Evolutionary conservation across 2,113 vertebrate species (phyloP), one percentile per base, ranked within the genome.

Genomic region (Malaclemys terrapin): DNA sequence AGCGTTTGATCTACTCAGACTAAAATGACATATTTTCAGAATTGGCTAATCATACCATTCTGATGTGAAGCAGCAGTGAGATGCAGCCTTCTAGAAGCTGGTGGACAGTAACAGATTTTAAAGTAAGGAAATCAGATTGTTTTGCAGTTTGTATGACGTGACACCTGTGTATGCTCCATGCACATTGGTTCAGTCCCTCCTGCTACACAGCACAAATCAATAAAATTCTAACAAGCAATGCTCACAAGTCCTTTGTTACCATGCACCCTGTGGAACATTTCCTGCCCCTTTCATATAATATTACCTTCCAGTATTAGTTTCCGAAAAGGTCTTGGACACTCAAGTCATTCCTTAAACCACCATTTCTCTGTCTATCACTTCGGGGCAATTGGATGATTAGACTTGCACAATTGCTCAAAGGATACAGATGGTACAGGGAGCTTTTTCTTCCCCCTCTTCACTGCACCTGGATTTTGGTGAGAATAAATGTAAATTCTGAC

Each of bases 51-150:
- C 94, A 86, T 6, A 62, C 93, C 72, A 69, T 87, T 94, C 84
- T 4, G 31, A 27, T 65, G 31, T 94, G 59, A 93, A 87, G 57
- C 88, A 90, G 93, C 91, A 95, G 92, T 89, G 92, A 85, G 87
- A 97, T 94, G 49, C 87, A 97, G 89, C 86, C 65, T 88, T 96
- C 93, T 91, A 87, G 87, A 96, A 91, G 80, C 88, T 92, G 87
- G 45, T 94, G 93, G 95, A 92, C 91, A 95, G 96, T 96, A 93
- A 93, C 93, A 96, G 94, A 97, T 97, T 95, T 89, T 95, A 93
- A 97, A 96, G 42, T 45, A 78, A 16, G 25, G 25, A 78, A 47
- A 78, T 47, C 75, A 47, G 96, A 96, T 95, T 95, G 93, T 89
- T 91, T 95, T 96, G 95, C 92, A 94, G 84, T 95, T 94, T 94